Percentiles rank a stretch among this genome's conserved stretches.
These are phyloP conservation scores for Herminia tarsipennalis DNA, from an alignment of 2,888 invertebrate genomes.

Conservation along the genomic window DNA sequence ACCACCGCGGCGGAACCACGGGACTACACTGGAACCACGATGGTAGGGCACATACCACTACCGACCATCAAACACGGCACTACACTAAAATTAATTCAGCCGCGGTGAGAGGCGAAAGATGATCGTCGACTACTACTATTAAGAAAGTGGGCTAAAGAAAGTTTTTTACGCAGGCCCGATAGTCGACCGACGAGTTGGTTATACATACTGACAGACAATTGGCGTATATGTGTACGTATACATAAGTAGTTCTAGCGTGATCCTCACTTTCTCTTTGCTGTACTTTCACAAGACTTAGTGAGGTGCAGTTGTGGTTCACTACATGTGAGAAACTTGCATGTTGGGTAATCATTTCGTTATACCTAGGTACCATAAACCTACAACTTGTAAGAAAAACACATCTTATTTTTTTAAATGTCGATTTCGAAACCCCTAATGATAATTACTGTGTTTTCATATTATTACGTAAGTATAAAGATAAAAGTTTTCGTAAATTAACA, in stretches of 20 bases:
- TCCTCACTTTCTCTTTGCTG: slow-evolving; percentile 83
- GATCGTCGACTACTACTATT: slow-evolving; percentile 62
- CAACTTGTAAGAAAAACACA: too few relatives aligned
- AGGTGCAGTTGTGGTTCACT: slow-evolving; percentile 78
- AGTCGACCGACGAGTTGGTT: slow-evolving; percentile 70
- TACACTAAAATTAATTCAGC: slow-evolving; percentile 73
- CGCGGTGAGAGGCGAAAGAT: slow-evolving; percentile 78
- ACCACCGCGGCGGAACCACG: slow-evolving; percentile 73
- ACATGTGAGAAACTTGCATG: slow-evolving; percentile 56
- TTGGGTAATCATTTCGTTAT: slow-evolving; percentile 52
- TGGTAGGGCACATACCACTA: slow-evolving; percentile 82
- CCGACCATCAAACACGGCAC: slow-evolving; percentile 72
- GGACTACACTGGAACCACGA: slow-evolving; percentile 73
- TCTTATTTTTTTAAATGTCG: too few relatives aligned
- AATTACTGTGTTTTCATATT: too few relatives aligned
- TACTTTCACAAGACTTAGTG: slow-evolving; percentile 80
- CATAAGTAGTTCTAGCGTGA: slow-evolving; percentile 68
- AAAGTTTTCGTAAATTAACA: too few relatives aligned
- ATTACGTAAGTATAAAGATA: too few relatives aligned
- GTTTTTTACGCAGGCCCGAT: slow-evolving; percentile 76
- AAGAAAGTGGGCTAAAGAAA: slow-evolving; percentile 86
- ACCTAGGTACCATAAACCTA: background rate
- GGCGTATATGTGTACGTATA: slow-evolving; percentile 58
- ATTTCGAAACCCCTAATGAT: too few relatives aligned
- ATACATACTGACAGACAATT: slow-evolving; percentile 62